Evolutionary conservation across 2,797 vertebrate species (phyloP).

Genomic region (Paramormyrops hopkinsi): DNA sequence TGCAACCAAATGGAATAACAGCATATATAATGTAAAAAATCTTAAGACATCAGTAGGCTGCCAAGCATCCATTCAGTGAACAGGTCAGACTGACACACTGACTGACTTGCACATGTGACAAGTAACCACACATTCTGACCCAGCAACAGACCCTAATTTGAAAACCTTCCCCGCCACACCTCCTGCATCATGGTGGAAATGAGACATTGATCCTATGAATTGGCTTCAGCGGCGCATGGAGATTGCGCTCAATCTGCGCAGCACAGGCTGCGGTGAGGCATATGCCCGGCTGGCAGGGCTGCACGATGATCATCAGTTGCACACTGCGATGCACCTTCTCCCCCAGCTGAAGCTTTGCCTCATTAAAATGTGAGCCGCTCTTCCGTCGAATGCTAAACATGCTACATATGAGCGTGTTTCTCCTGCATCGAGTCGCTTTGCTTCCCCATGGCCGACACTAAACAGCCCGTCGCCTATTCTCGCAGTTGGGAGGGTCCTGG

Average conservation of each 20-base stretch:
- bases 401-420: neutral
- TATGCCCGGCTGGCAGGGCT: neutral
- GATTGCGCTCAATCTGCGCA: neutral
- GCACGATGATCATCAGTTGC: neutral
- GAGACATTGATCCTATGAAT: neutral
- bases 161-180: neutral
- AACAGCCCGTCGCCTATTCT: neutral
- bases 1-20: neutral
- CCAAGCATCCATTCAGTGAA: neutral
- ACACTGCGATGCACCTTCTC: neutral
- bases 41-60: neutral
- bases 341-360: neutral
- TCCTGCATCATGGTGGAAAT: neutral
- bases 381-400: neutral
- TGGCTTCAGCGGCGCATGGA: neutral
- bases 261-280: neutral
- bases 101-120: neutral
- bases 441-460: neutral
- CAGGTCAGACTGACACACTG: neutral
- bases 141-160: neutral
- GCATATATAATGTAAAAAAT: neutral
- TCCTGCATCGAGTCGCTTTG: neutral
- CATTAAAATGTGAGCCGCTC: conserved; percentile 3
- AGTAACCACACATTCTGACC: neutral
- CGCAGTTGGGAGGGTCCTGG: neutral